Percentiles rank a stretch among this genome's conserved stretches.
Evolutionary conservation across 2,888 invertebrate genomes (phyloP).

Genomic region (Drosophila quinaria): DNA sequence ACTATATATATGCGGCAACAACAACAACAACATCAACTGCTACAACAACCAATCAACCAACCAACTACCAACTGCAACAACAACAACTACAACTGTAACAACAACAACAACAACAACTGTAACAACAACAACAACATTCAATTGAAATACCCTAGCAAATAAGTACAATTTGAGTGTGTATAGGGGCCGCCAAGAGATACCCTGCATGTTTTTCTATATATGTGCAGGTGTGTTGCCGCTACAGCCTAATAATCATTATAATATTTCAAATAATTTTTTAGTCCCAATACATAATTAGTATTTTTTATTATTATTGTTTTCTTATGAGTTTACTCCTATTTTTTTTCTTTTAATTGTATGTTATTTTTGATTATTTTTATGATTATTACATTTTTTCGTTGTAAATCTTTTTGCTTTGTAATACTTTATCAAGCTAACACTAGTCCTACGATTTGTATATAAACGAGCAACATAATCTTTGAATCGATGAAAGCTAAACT

Average conservation of each 20-base stretch:
- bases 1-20: constrained; percentile 34
- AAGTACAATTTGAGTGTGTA: constrained; percentile 42
- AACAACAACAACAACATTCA: constrained; percentile 33
- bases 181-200: constrained; percentile 84
- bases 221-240: constrained; percentile 85
- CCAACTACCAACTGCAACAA: constrained; percentile 29
- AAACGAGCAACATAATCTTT: constrained; percentile 36
- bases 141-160: constrained; percentile 52
- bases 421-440: constrained; percentile 30
- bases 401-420: constrained; percentile 32
- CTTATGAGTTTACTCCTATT: constrained; percentile 19
- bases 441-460: constrained; percentile 47
- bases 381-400: constrained; percentile 25
- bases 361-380: constrained; percentile 20
- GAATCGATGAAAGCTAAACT: constrained; percentile 33
- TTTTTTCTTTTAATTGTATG: constrained; percentile 1
- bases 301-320: constrained; percentile 35
- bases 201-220: constrained; percentile 85
- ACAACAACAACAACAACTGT: constrained; percentile 24
- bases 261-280: constrained; percentile 14
- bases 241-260: constrained; percentile 52
- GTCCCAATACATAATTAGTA: constrained; percentile 4
- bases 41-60: constrained; percentile 30
- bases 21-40: constrained; percentile 30
- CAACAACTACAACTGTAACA: constrained; percentile 26